Evolutionary conservation across 2,113 vertebrate species (phyloP), one percentile per base, ranked within the genome.

Genomic region (Nothoprocta perdicaria): DNA sequence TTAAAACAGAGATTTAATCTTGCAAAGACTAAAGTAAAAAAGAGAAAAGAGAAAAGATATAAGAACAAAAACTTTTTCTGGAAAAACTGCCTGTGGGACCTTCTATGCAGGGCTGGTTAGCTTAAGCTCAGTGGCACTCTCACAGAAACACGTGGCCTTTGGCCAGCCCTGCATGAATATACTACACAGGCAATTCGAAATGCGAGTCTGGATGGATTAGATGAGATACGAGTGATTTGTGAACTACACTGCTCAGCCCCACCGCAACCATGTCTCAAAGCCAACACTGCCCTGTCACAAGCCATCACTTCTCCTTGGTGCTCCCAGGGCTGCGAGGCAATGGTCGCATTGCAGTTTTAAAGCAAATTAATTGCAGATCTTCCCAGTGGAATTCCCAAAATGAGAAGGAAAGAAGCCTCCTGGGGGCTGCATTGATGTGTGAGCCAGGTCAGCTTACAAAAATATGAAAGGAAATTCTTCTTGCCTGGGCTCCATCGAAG

Each of bases 381-480:
- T 69, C 63, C 14, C 3, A 16, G 5, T 71, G n/a, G 50, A 90
- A 93, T 60, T 58, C 33, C 14, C 33, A 63, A 89, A 89, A 57
- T 48, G 18, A 85, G 50, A 81, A 90, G 50, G 52, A 76, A 89
- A 69, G 33, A 90, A 85, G 38, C 24, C n/a, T 82, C 75, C 60
- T 69, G 43, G 27, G 45, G 38, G 1, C 41, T 87, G 80, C 41
- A 60, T 16, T 89, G 90, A 46, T 35, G 19, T 74, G 60, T 43
- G 13, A 87, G 68, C 24, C 50, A 67, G 61, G 24, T 53, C 60
- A 71, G 27, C 10, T 82, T 80, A 80, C 21, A 89, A 77, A 76
- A 93, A 41, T 17, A 89, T 4, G 11, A 81, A 77, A 93, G 75
- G 63, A 93, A 89, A 83, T 89, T 85, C 50, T 78, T 90, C 48